Percentiles rank a stretch among this genome's conserved stretches.
These are phyloP conservation scores for Actinemys pallida DNA, from an alignment of 2,113 vertebrate species.

Conservation along the genomic window DNA sequence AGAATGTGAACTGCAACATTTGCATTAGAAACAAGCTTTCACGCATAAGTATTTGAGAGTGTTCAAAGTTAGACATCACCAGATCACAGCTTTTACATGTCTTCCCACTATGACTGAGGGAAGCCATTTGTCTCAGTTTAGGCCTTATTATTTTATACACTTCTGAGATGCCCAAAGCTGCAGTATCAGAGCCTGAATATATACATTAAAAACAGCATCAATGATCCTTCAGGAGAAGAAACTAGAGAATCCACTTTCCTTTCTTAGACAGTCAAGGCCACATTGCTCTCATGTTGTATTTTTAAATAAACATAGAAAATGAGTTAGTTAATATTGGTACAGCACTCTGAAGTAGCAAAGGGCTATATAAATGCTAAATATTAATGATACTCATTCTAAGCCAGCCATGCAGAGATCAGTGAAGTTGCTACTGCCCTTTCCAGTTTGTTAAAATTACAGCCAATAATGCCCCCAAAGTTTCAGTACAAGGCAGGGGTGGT, in stretches of 20 bases:
- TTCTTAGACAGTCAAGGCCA: not conserved
- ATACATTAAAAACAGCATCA: not conserved
- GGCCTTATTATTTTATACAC: not conserved
- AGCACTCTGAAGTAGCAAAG: not conserved
- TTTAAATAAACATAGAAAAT: not conserved
- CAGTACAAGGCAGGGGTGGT: not conserved
- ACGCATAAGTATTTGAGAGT: not conserved
- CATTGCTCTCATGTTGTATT: not conserved
- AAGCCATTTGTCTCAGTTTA: not conserved
- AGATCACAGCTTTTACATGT: not conserved
- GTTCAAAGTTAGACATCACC: not conserved
- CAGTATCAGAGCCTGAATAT: not conserved
- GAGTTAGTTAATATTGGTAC: not conserved
- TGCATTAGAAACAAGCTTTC: not conserved
- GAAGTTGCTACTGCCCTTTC: rapidly evolving
- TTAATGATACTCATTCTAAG: not conserved
- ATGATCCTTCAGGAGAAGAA: not conserved
- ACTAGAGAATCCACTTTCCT: not conserved
- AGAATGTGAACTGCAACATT: not conserved
- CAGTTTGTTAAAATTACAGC: not conserved
- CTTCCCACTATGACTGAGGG: not conserved
- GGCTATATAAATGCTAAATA: not conserved
- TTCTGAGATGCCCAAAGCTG: not conserved
- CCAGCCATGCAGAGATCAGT: not conserved
- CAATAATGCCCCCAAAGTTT: not conserved